phyloP scores from a whole-genome alignment of 2,797 vertebrate genomes.

The Intellagama lesueurii region DNA sequence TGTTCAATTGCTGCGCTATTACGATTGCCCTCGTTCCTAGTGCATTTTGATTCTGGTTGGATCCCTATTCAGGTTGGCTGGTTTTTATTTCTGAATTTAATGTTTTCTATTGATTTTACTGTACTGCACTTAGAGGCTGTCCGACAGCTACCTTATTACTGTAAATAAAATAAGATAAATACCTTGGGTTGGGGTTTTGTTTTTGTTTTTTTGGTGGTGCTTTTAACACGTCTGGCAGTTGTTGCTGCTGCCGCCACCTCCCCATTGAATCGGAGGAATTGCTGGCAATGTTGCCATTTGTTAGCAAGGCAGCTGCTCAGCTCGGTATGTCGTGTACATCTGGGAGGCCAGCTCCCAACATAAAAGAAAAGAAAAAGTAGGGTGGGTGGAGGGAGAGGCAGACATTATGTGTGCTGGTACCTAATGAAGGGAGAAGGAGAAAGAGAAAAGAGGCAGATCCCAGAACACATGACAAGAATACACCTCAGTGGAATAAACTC shows the following conservation, averaged over 20 bases:
- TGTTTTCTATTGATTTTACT: constrained; percentile 64
- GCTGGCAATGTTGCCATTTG: constrained; percentile 21
- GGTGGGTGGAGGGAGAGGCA: neutral
- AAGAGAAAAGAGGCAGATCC: neutral
- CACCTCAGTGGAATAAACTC: neutral
- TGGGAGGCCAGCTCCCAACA: neutral
- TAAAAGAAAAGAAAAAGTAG: neutral
- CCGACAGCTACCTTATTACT: constrained; percentile 53
- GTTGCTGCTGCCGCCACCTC: constrained; percentile 8
- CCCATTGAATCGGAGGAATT: constrained; percentile 42
- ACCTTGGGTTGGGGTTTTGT: constrained; percentile 28
- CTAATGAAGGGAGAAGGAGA: neutral
- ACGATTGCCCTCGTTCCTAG: constrained; percentile 12
- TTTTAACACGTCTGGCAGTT: constrained; percentile 51
- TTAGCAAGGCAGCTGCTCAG: constrained; percentile 38
- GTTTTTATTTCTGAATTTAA: constrained; percentile 67
- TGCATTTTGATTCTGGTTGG: constrained; percentile 38
- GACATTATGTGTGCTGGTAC: neutral
- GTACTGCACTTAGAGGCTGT: constrained; percentile 52
- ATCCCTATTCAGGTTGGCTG: constrained; percentile 43
- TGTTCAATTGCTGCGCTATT: constrained; percentile 38
- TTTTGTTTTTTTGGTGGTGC: constrained; percentile 33
- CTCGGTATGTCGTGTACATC: neutral
- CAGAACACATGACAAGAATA: neutral
- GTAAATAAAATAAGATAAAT: constrained; percentile 71